Conservation (phyloP, 2,113 vertebrate species). For the Ochotona princeps region DNA sequence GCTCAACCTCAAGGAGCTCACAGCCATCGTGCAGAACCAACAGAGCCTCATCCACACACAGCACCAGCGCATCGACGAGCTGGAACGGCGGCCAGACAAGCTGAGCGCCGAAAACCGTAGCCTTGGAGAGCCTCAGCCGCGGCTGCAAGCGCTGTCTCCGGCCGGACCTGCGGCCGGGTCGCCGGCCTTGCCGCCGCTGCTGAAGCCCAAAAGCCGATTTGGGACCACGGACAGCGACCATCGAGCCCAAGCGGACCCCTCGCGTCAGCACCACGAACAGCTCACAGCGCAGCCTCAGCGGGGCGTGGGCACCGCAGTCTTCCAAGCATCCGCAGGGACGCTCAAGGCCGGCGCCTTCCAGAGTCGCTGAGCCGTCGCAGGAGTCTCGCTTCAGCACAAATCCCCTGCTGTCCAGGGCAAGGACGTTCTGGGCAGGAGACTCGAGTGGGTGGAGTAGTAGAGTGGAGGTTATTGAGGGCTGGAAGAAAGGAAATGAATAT, state of each 20-base stretch:
- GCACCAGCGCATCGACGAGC: slow-evolving; percentile 95
- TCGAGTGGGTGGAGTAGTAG: slow-evolving; percentile 90
- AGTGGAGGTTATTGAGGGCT: not conserved
- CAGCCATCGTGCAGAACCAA: slow-evolving; percentile 98
- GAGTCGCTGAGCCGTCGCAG: slow-evolving; percentile 75
- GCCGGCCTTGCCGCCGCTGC: slow-evolving; percentile 67
- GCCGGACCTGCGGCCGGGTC: slow-evolving; percentile 81
- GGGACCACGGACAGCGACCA: slow-evolving; percentile 83
- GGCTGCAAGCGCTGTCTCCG: slow-evolving; percentile 83
- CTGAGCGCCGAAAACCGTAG: slow-evolving; percentile 95
- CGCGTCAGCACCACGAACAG: slow-evolving; percentile 78
- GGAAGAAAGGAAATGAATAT: not conserved
- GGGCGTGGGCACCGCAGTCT: slow-evolving; percentile 56
- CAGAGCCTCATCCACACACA: slow-evolving; percentile 98
- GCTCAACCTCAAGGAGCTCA: slow-evolving; percentile 96
- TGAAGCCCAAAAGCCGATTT: slow-evolving; percentile 71
- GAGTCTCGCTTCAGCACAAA: slow-evolving; percentile 93
- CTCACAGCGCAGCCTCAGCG: slow-evolving; percentile 54
- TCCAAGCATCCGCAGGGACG: slow-evolving; percentile 70
- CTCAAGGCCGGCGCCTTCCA: slow-evolving; percentile 42
- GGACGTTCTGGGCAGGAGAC: slow-evolving; percentile 91
- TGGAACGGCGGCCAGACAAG: slow-evolving; percentile 94
- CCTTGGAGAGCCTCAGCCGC: slow-evolving; percentile 91
- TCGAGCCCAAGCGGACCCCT: slow-evolving; percentile 55
- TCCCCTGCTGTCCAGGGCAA: slow-evolving; percentile 91